A percentile compares a stretch with the other conserved stretches of the same genome.
Evolutionary conservation across 2,888 invertebrate species (phyloP).

Genomic region (Thera obeliscata): DNA sequence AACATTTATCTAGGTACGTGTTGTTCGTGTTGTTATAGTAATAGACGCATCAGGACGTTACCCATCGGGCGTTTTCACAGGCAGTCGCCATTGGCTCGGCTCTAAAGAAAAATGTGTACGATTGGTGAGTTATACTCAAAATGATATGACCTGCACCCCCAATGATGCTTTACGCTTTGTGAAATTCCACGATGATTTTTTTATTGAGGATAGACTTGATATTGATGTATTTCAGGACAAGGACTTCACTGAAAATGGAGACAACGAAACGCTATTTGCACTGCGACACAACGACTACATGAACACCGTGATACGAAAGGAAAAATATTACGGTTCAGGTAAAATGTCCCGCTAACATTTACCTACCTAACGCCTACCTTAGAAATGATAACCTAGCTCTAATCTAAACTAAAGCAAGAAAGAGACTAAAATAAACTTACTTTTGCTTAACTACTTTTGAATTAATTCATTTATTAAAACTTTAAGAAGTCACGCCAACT

Average conservation of each 20-base stretch:
- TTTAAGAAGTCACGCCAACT: no score
- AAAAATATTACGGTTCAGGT: constrained; percentile 54
- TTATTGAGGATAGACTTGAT: neutral
- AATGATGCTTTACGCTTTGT: neutral
- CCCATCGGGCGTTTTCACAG: constrained; percentile 68
- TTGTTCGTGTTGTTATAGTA: constrained; percentile 51
- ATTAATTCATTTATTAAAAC: no score
- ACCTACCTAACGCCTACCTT: neutral
- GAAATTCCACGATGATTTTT: no score
- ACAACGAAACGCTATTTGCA: constrained; percentile 55
- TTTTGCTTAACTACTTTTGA: no score
- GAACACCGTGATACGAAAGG: constrained; percentile 51
- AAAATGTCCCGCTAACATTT: neutral
- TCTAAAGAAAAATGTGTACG: constrained; percentile 70
- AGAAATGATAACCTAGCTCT: neutral
- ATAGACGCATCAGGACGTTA: constrained; percentile 78
- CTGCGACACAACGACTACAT: constrained; percentile 56
- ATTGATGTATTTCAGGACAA: constrained; percentile 28
- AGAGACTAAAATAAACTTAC: no score
- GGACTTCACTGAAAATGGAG: constrained; percentile 35
- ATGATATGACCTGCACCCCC: neutral
- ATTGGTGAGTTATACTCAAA: constrained; percentile 59
- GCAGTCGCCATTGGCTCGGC: constrained; percentile 78
- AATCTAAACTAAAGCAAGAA: neutral
- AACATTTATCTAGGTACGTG: no score